Conservation (phyloP, 2,888 invertebrate genomes). For the Leucophora obtusa region DNA sequence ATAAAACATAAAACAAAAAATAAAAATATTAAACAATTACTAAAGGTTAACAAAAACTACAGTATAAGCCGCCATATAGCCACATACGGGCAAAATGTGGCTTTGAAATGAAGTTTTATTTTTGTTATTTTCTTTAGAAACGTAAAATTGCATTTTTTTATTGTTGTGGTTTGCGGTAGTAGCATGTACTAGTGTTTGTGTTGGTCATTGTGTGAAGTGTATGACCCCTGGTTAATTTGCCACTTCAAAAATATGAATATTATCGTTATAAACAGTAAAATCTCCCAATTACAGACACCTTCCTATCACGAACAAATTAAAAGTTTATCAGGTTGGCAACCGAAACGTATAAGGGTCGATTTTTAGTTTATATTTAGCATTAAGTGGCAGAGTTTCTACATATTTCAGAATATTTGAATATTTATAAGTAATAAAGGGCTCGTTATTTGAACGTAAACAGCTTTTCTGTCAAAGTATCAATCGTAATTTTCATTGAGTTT, state of each 20-base stretch:
- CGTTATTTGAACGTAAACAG: too few relatives aligned
- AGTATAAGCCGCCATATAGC: conserved; percentile 6
- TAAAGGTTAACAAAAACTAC: neutral
- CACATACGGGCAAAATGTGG: conserved; percentile 5
- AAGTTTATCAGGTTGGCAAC: too few relatives aligned
- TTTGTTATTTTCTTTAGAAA: conserved; percentile 17
- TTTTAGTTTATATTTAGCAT: too few relatives aligned
- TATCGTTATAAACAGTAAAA: too few relatives aligned
- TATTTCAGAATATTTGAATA: too few relatives aligned
- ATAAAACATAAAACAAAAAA: conserved; percentile 34
- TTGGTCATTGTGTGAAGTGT: conserved; percentile 47
- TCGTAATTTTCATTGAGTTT: too few relatives aligned
- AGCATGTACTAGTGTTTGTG: neutral
- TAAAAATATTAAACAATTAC: conserved; percentile 3
- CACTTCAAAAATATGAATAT: neutral
- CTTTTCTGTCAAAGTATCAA: too few relatives aligned
- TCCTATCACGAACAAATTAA: too few relatives aligned
- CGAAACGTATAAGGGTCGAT: too few relatives aligned
- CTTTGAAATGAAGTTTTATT: conserved; percentile 9
- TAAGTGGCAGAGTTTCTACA: too few relatives aligned
- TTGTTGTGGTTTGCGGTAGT: conserved; percentile 39
- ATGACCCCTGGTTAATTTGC: conserved; percentile 37
- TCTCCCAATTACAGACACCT: neutral
- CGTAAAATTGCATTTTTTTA: conserved; percentile 30
- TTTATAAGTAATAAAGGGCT: too few relatives aligned